Base-by-base conservation (phyloP, 2,888 invertebrate genomes). In the Zaprionus obscuricornis region DNA sequence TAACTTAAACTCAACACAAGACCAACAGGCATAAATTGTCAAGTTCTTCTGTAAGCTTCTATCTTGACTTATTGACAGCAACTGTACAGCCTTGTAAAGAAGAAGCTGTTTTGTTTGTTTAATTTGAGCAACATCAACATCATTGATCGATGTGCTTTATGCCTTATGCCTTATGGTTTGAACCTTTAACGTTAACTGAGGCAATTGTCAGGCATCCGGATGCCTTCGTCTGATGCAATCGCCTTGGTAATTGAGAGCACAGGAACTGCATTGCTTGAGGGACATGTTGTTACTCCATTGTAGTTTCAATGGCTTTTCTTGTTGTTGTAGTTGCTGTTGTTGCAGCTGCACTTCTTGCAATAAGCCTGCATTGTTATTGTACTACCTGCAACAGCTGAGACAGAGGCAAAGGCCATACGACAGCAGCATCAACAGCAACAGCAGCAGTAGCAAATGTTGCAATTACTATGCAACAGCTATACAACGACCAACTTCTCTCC, bases 391-490 rank as follows among this genome's bases (percentile, higher is more conserved):
- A 31, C 65, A 74, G 64, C 72, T 66, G 68, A 52, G 71, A 59
- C 71, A 56, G 56, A 34, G 36, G 46, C 62, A 54, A 62, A 66
- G 66, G 54, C 66, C 54, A 60, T 54, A 55, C 49, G 45, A 40
- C 65, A 66, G 66, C 66, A 66, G 66, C 52, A 46, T 36, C 59
- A 31, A 50, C 27, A 29, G 29, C 63, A n/a, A 42, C 62, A 54
- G 62, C 68, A 58, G 20, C 43, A 27, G 42, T 36, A 31, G 49
- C 73, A 84, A 84, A 81, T 84, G 75, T 77, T 75, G 84, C 81
- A 81, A 81, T 84, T 81, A 81, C 78, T 70, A 78, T 81, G 71
- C 81, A 74, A 55, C 74, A 71, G 62, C 49, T 65, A 63, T 51
- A 74, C 66, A 60, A 71, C 56, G 55, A 42, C 11, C 22, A 1